A percentile compares a stretch with the other conserved stretches of the same genome.
Evolutionary conservation across 2,113 vertebrate species (phyloP).

Genomic region (Entomyzon cyanotis): DNA sequence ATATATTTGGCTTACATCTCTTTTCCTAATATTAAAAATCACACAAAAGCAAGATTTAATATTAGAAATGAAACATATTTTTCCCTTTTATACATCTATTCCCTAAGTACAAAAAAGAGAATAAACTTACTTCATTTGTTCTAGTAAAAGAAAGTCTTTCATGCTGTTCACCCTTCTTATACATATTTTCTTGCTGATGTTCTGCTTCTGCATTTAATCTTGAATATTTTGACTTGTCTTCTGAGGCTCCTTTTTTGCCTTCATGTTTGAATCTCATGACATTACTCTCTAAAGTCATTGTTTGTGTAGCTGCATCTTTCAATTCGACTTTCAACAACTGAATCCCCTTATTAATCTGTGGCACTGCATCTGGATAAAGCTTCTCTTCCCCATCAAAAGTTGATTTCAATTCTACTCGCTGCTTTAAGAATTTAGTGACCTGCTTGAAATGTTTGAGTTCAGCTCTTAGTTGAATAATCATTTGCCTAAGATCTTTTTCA

Average conservation of each 20-base stretch:
- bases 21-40: conserved; percentile 14
- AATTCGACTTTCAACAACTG: conserved; percentile 55
- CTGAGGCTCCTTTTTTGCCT: conserved; percentile 19
- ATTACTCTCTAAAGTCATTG: conserved; percentile 25
- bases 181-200: neutral
- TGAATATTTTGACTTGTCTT: conserved; percentile 17
- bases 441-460: conserved; percentile 68
- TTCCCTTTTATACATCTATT: conserved; percentile 2
- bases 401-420: conserved; percentile 59
- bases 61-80: conserved; percentile 22
- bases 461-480: conserved; percentile 71
- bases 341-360: conserved; percentile 38
- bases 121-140: conserved; percentile 68
- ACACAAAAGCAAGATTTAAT: conserved; percentile 30
- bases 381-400: conserved; percentile 1
- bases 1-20: conserved; percentile 25
- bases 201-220: conserved; percentile 12
- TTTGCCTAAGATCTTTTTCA: conserved; percentile 72
- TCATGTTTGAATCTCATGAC: neutral
- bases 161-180: neutral
- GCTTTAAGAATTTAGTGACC: conserved; percentile 68
- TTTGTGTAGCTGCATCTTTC: conserved; percentile 70
- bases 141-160: neutral
- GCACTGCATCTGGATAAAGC: conserved; percentile 30
- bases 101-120: conserved; percentile 4